Conservation (phyloP, 2,113 vertebrate genomes). For the Ochotona princeps region DNA sequence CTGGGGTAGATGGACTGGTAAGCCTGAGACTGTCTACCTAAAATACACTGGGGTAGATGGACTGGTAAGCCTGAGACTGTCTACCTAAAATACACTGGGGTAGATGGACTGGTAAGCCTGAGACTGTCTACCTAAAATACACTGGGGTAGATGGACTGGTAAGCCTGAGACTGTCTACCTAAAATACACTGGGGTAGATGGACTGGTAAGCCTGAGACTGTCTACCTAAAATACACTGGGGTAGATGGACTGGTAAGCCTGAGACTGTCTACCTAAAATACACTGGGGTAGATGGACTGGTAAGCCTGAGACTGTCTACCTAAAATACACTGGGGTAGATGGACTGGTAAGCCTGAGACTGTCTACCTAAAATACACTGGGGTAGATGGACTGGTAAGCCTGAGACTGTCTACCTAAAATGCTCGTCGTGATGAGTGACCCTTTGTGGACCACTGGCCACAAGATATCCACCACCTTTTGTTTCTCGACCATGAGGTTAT, state of each 20-base stretch:
- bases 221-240: constrained; percentile 1
- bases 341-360: too few relatives aligned
- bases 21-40: not conserved
- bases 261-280: too few relatives aligned
- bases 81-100: constrained; percentile 14
- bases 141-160: not conserved
- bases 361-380: not conserved
- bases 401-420: not conserved
- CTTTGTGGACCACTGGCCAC: not conserved
- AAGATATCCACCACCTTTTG: not conserved
- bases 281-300: not conserved
- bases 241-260: not conserved
- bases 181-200: not conserved
- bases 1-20: too few relatives aligned
- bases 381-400: not conserved
- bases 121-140: too few relatives aligned
- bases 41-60: too few relatives aligned
- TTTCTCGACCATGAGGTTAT: not conserved
- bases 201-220: too few relatives aligned
- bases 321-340: not conserved
- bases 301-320: too few relatives aligned
- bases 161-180: too few relatives aligned
- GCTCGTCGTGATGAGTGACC: not conserved
- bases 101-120: not conserved
- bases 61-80: not conserved